Base-by-base conservation (phyloP, 2,888 invertebrate genomes). In the Callosobruchus maculatus region DNA sequence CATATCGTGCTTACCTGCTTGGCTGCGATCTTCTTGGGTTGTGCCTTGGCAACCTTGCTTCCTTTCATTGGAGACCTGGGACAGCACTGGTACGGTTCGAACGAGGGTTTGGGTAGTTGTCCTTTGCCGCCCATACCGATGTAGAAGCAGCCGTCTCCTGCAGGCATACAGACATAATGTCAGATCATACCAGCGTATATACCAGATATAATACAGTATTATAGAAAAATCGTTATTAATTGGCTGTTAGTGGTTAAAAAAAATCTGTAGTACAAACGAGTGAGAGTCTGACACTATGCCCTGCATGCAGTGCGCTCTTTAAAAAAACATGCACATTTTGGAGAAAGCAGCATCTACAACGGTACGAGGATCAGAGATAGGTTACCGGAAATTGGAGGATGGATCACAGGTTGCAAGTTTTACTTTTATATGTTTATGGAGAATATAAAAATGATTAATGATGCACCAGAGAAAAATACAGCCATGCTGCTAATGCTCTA, bases 111-210 rank as follows among this genome's bases (percentile, higher is more conserved):
- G 88, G 93, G 92, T 88, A 92, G 90, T 86, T 91, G 91, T 88
- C 90, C 91, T 90, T 93, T 93, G 90, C 94, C 94, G 90, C 95
- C 95, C 93, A 96, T 92, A 91, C 95, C 96, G 91, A 96, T 94
- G 94, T 95, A 95, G 95, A 96, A 95, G 93, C 96, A 96, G 92
- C 95, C 95, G 93, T 95, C 95, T 94, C 95, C 96, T 96, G 95
- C 94, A 93, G 79, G 79, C 80, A 77, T 75, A 49, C 76, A 94
- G 94, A 95, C 94, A 94, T 90, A 91, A 90, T 92, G 91, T 92
- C 90, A 92, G 93, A 92, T 91, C 90, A 88, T 83, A 84, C 84
- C 80, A 82, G 78, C 68, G 82, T 49, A 71, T 31, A 31, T 31
- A 22, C 21, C 20, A 73, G 31, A n/a, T 31, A 72, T 26, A 3